phyloP scores from a whole-genome alignment of 1,140 invertebrate species.

The Helicoverpa armigera region DNA sequence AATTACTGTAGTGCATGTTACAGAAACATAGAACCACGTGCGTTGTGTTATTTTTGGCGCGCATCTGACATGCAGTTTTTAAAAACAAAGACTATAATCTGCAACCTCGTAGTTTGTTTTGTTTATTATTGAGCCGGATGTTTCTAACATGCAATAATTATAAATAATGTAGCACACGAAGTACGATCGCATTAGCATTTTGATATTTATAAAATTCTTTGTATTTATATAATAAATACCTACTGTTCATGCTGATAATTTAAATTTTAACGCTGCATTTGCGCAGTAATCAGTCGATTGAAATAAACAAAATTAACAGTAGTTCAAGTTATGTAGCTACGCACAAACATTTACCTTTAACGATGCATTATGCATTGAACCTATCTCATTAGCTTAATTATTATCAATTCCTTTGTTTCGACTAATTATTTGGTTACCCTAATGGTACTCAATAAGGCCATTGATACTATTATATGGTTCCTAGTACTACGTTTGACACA shows the following conservation, averaged over 20 bases:
- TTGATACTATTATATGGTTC: not conserved
- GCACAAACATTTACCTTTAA: not conserved
- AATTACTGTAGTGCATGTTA: not conserved
- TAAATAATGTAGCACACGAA: constrained; percentile 2
- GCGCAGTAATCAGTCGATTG: not conserved
- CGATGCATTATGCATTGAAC: constrained; percentile 1
- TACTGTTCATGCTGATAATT: not conserved
- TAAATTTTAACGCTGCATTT: not conserved
- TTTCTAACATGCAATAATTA: not conserved
- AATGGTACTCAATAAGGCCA: constrained; percentile 25
- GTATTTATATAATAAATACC: not conserved
- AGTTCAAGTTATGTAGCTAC: not conserved
- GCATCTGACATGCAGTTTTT: constrained; percentile 60
- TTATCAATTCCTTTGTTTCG: constrained; percentile 29
- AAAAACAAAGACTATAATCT: constrained; percentile 47
- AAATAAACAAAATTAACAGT: not conserved
- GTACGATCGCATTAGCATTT: not conserved
- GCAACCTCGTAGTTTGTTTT: constrained; percentile 16
- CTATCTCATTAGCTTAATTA: constrained; percentile 20
- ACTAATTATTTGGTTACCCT: constrained; percentile 16
- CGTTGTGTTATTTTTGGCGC: constrained; percentile 69
- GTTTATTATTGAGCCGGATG: not conserved
- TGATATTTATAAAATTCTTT: not conserved
- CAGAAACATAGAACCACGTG: constrained; percentile 23
- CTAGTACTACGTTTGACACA: constrained; percentile 34